Percentiles rank a stretch among this genome's conserved stretches.
Conservation (phyloP, 2,797 vertebrate species). For the Anomalospiza imberbis region DNA sequence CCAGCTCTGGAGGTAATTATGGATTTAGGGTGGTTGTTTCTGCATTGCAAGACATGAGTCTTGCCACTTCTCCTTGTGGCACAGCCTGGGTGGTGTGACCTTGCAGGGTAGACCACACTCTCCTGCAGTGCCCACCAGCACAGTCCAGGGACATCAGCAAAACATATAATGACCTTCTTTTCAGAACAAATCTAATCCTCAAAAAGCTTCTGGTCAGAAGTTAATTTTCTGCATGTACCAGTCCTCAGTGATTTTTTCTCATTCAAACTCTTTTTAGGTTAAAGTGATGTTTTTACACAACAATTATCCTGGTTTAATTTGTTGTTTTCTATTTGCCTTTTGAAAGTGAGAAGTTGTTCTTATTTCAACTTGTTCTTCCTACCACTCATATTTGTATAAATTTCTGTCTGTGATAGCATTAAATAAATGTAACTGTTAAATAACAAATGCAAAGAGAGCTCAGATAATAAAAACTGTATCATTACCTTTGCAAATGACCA, state of each 20-base stretch:
- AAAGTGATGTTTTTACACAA: not conserved
- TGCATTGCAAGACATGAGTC: rapidly evolving
- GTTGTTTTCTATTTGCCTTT: not conserved
- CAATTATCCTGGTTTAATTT: not conserved
- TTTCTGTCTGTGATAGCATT: not conserved
- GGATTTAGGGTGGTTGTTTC: not conserved
- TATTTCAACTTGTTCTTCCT: not conserved
- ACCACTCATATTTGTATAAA: not conserved
- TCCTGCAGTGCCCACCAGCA: not conserved
- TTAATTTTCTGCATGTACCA: not conserved
- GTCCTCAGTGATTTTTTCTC: not conserved
- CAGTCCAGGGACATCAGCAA: not conserved
- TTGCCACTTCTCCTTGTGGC: rapidly evolving
- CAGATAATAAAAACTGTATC: not conserved
- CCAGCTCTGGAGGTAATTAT: not conserved
- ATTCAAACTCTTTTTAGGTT: not conserved
- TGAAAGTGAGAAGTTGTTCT: not conserved
- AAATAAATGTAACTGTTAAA: not conserved
- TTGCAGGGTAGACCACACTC: not conserved
- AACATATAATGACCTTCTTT: not conserved
- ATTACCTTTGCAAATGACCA: not conserved
- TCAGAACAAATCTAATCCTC: not conserved
- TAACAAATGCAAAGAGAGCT: not conserved
- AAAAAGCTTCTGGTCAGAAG: not conserved
- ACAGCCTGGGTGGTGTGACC: not conserved